Conservation (phyloP, 2,888 invertebrate genomes). For the Danaus chrysippus region DNA sequence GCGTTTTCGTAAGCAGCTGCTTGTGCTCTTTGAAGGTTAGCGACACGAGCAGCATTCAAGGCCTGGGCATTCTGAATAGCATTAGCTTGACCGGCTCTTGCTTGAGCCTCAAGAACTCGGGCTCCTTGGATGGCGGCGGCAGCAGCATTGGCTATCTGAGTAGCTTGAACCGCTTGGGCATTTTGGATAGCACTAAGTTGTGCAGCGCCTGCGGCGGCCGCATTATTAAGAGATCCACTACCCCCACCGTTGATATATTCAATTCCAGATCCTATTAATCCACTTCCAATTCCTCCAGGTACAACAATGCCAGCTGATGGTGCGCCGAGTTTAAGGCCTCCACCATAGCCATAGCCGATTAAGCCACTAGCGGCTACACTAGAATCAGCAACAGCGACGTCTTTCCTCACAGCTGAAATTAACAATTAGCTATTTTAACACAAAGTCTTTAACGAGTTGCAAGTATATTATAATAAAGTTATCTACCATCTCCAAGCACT, state of each 20-base stretch:
- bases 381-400: slow-evolving; percentile 46
- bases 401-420: slow-evolving; percentile 38
- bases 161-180: slow-evolving; percentile 67
- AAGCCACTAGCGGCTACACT: slow-evolving; percentile 47
- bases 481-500: slow-evolving; percentile 62
- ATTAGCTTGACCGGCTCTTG: slow-evolving; percentile 61
- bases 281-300: slow-evolving; percentile 38
- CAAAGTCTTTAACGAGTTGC: background rate
- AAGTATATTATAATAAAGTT: slow-evolving; percentile 13
- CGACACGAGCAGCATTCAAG: slow-evolving; percentile 63
- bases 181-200: slow-evolving; percentile 71
- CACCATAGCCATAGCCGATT: slow-evolving; percentile 28
- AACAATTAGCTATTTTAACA: slow-evolving; percentile 1
- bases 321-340: slow-evolving; percentile 32
- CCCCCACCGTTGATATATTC: slow-evolving; percentile 39
- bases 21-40: slow-evolving; percentile 67
- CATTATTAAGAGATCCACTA: slow-evolving; percentile 61
- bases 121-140: slow-evolving; percentile 71
- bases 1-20: slow-evolving; percentile 71
- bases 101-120: slow-evolving; percentile 63
- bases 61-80: slow-evolving; percentile 71
- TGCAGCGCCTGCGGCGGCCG: slow-evolving; percentile 65
- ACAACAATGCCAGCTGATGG: slow-evolving; percentile 34
- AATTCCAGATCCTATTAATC: slow-evolving; percentile 22
- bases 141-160: slow-evolving; percentile 66